These are phyloP conservation scores for Leptoteleia sp. DNA, from an alignment of 1,140 invertebrate species.

Conservation along the genomic window DNA sequence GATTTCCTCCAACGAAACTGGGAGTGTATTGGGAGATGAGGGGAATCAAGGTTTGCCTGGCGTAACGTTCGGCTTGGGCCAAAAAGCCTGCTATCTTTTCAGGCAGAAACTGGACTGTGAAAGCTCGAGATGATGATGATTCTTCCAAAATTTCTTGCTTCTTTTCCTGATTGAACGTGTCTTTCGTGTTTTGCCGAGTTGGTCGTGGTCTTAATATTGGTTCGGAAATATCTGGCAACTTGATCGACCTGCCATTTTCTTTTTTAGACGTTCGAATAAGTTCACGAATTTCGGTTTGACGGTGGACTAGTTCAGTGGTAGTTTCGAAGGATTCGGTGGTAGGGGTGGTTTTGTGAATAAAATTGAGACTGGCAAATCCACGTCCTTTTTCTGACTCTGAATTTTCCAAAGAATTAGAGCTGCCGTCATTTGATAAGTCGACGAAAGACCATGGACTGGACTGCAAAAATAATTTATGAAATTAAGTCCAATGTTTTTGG, in stretches of 20 bases:
- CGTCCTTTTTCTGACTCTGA: slow-evolving; percentile 68
- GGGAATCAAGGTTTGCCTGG: slow-evolving; percentile 87
- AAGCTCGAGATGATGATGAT: slow-evolving; percentile 76
- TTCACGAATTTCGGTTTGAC: slow-evolving; percentile 77
- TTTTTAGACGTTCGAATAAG: slow-evolving; percentile 79
- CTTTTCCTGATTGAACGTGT: slow-evolving; percentile 58
- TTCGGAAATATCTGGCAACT: slow-evolving; percentile 85
- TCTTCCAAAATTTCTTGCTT: slow-evolving; percentile 71
- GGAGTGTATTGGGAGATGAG: slow-evolving; percentile 89
- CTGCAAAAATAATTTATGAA: slow-evolving; percentile 13
- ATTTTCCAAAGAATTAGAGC: slow-evolving; percentile 75
- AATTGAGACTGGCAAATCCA: slow-evolving; percentile 67
- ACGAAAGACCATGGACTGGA: slow-evolving; percentile 73
- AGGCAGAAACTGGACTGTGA: slow-evolving; percentile 89
- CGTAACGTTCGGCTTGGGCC: slow-evolving; percentile 90
- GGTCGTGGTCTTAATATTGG: slow-evolving; percentile 85
- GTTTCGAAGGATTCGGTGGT: slow-evolving; percentile 33
- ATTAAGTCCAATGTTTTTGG: too few relatives aligned
- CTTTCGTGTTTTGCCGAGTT: slow-evolving; percentile 71
- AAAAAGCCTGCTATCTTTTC: slow-evolving; percentile 88
- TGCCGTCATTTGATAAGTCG: slow-evolving; percentile 73
- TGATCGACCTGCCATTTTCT: slow-evolving; percentile 80
- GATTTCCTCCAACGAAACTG: slow-evolving; percentile 76
- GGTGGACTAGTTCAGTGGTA: slow-evolving; percentile 37
- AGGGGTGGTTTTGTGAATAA: slow-evolving; percentile 48